Percentiles rank a stretch among this genome's conserved stretches.
These are phyloP conservation scores for Varanus salvator DNA, from an alignment of 2,113 vertebrate species.

Conservation along the genomic window DNA sequence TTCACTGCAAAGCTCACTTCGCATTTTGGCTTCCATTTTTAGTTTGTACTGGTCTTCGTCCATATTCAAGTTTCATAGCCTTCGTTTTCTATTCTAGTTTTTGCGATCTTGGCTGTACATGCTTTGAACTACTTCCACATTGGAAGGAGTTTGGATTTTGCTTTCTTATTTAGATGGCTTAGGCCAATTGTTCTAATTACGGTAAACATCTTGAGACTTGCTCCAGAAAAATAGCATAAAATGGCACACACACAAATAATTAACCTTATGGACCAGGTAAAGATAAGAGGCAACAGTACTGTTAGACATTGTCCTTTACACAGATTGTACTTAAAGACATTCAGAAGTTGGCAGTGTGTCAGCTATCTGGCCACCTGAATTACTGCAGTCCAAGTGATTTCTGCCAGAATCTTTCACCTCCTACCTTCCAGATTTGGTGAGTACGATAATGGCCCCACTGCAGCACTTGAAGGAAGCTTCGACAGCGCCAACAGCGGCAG, in stretches of 20 bases:
- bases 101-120: background rate
- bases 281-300: background rate
- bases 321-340: background rate
- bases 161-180: background rate
- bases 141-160: background rate
- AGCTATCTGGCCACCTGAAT: slow-evolving; percentile 43
- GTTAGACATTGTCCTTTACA: background rate
- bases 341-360: background rate
- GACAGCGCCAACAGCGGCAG: slow-evolving; percentile 91
- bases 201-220: background rate
- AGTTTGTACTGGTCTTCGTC: background rate
- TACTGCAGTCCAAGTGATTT: background rate
- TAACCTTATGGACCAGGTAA: background rate
- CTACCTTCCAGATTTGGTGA: slow-evolving; percentile 99
- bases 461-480: slow-evolving; percentile 99
- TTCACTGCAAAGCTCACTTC: background rate
- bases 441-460: slow-evolving; percentile 95
- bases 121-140: background rate
- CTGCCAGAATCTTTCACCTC: slow-evolving; percentile 63
- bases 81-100: background rate
- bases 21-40: background rate
- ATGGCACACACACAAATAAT: too few species aligned
- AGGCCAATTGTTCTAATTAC: background rate
- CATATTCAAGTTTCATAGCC: background rate
- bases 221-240: background rate